phyloP scores from a whole-genome alignment of 2,797 vertebrate genomes.

The Threskiornis aethiopicus region DNA sequence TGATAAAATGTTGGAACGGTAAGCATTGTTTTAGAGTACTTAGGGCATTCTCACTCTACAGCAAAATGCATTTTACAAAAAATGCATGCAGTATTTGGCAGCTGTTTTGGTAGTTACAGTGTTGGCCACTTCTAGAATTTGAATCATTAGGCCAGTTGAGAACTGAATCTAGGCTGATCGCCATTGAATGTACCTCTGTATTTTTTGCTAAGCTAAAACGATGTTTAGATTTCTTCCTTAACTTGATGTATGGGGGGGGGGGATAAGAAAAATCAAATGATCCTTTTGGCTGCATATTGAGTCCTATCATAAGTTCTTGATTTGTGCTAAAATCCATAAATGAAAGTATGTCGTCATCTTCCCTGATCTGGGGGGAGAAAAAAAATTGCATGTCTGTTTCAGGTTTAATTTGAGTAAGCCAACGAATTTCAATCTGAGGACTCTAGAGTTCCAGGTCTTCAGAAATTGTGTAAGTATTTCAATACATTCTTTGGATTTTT shows the following conservation, averaged over 20 bases:
- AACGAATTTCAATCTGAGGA: conserved; percentile 85
- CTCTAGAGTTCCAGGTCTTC: conserved; percentile 93
- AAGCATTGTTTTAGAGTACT: conserved; percentile 11
- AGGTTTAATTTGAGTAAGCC: conserved; percentile 90
- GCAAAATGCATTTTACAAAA: not conserved
- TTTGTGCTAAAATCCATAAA: not conserved
- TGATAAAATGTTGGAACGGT: conserved; percentile 90
- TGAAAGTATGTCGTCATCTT: not conserved
- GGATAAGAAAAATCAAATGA: not conserved
- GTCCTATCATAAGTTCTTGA: not conserved
- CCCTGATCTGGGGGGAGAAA: not conserved
- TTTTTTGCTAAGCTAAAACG: not conserved
- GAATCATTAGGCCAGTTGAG: not conserved
- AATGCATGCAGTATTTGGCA: not conserved
- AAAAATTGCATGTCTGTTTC: conserved; percentile 35
- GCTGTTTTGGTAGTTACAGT: not conserved
- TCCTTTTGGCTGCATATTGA: not conserved
- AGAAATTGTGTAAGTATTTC: conserved; percentile 87
- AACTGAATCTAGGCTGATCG: not conserved
- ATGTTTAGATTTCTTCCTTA: not conserved
- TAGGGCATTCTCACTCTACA: not conserved
- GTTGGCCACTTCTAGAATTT: not conserved
- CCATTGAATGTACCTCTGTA: not conserved
- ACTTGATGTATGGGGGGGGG: fast-evolving
- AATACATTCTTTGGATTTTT: not conserved